A percentile compares a stretch with the other conserved stretches of the same genome.
These are phyloP conservation scores for Danio choprae DNA, from an alignment of 2,797 vertebrate species.

Conservation along the genomic window DNA sequence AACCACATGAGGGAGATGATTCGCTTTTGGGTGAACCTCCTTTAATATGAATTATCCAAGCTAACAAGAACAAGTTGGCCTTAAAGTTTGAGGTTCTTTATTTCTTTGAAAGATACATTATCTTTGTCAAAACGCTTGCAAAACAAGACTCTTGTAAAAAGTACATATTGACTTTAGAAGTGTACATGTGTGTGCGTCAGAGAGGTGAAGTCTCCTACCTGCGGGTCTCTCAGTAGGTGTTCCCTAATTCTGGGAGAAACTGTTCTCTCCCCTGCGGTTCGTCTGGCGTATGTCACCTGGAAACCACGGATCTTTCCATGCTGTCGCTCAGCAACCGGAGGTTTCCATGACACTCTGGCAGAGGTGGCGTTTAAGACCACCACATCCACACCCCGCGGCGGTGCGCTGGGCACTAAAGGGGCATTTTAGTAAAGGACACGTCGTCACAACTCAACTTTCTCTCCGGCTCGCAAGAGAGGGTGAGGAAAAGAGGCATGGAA, in stretches of 20 bases:
- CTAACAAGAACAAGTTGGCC: not conserved
- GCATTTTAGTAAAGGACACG: conserved; percentile 89
- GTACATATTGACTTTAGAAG: not conserved
- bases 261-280: conserved; percentile 33
- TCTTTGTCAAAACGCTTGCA: not conserved
- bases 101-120: not conserved
- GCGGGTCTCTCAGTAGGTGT: conserved; percentile 75
- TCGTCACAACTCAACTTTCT: conserved; percentile 53
- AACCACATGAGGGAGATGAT: no score
- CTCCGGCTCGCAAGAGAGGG: conserved; percentile 25
- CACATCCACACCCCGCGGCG: conserved; percentile 92
- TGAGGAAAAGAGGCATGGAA: conserved; percentile 20
- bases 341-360: conserved; percentile 93
- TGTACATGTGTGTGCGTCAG: conserved; percentile 18
- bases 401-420: conserved; percentile 98
- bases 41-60: not conserved
- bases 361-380: conserved; percentile 95
- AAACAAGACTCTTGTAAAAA: not conserved
- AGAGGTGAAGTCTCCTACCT: conserved; percentile 42
- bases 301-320: conserved; percentile 95
- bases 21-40: no score
- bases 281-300: conserved; percentile 92
- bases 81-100: not conserved
- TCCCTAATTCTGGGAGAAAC: conserved; percentile 87
- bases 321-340: conserved; percentile 89